A percentile compares a stretch with the other conserved stretches of the same genome.
Evolutionary conservation across 2,797 vertebrate genomes (phyloP).

Genomic region (Babyrousa celebensis): DNA sequence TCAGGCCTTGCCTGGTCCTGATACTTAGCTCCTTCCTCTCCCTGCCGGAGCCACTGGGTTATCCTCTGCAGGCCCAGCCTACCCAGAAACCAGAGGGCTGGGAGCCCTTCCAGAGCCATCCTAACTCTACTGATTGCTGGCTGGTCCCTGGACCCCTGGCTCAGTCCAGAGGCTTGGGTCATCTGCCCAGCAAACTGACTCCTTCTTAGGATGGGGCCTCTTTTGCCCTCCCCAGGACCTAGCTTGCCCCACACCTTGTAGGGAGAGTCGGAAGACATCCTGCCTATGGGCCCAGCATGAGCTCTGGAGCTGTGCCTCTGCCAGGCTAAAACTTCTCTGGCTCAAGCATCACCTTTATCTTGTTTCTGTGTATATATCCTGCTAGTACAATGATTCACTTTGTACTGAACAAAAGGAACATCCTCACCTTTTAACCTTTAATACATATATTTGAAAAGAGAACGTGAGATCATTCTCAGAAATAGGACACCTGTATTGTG

Average conservation of each 20-base stretch:
- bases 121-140: background rate
- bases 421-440: background rate
- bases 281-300: background rate
- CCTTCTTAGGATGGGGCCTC: background rate
- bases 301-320: background rate
- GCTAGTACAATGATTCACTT: background rate
- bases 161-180: background rate
- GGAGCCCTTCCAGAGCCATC: background rate
- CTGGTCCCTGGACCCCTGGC: background rate
- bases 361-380: background rate
- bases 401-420: background rate
- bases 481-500: background rate
- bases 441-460: background rate
- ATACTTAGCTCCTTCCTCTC: background rate
- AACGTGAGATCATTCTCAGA: background rate
- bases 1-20: background rate
- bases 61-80: background rate
- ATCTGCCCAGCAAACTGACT: background rate
- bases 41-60: background rate
- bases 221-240: background rate
- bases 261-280: background rate
- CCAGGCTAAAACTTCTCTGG: background rate
- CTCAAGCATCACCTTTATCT: background rate
- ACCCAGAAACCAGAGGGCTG: background rate
- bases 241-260: background rate